These are phyloP conservation scores for Omphaloscelis lunosa DNA, from an alignment of 2,888 invertebrate species.

Conservation along the genomic window DNA sequence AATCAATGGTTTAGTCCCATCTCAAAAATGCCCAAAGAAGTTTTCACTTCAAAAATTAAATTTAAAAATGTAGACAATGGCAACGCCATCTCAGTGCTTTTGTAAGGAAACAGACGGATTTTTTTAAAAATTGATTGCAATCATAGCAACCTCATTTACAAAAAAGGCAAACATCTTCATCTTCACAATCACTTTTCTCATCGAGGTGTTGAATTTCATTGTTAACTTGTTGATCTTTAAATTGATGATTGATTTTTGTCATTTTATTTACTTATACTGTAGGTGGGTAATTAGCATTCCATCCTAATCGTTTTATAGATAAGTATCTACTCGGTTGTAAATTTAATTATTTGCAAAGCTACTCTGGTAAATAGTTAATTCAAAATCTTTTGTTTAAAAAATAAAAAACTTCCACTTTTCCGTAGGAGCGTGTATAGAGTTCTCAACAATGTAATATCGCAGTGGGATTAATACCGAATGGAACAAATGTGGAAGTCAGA, in stretches of 20 bases:
- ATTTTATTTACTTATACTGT: no score
- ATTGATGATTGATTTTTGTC: no score
- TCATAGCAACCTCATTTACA: neutral
- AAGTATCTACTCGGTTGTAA: neutral
- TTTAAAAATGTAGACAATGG: slow-evolving; percentile 4
- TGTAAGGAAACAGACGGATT: neutral
- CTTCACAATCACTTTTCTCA: neutral
- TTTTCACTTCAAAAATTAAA: no score
- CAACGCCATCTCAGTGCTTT: slow-evolving; percentile 5
- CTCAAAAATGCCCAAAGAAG: no score
- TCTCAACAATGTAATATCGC: slow-evolving; percentile 34
- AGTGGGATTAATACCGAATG: slow-evolving; percentile 31
- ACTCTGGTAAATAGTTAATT: neutral
- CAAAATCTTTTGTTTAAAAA: neutral
- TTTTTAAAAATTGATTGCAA: neutral
- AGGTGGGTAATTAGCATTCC: no score
- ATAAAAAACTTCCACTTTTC: neutral
- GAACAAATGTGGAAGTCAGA: neutral
- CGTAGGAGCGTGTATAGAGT: slow-evolving; percentile 8
- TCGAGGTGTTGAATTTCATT: neutral
- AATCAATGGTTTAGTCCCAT: no score
- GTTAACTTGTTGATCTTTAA: neutral
- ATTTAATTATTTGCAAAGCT: neutral
- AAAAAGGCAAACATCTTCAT: neutral
- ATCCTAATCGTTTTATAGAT: no score